phyloP scores from a whole-genome alignment of 2,113 vertebrate species.

The Ageneiosus marmoratus region DNA sequence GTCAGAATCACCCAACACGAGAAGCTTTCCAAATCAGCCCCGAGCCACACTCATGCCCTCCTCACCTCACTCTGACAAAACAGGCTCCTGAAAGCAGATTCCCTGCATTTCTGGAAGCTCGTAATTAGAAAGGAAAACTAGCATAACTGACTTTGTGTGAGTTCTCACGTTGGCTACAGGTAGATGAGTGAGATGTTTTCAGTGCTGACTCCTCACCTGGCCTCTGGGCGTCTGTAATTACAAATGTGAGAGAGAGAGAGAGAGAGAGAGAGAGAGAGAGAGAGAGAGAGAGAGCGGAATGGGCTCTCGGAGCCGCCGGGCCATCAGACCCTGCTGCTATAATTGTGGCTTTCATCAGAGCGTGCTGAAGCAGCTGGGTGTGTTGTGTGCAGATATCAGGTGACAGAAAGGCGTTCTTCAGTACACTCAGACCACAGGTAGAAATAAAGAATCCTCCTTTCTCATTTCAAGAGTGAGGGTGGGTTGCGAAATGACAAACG shows the following conservation, averaged over 20 bases:
- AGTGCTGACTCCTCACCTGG: slow-evolving; percentile 84
- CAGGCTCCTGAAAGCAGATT: slow-evolving; percentile 72
- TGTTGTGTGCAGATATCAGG: slow-evolving; percentile 79
- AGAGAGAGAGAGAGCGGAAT: slow-evolving; percentile 79
- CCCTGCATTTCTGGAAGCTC: slow-evolving; percentile 78
- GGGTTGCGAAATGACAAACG: slow-evolving; percentile 67
- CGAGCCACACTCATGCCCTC: slow-evolving; percentile 37
- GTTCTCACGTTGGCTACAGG: slow-evolving; percentile 74
- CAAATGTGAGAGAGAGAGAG: slow-evolving; percentile 84
- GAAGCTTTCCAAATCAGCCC: slow-evolving; percentile 18
- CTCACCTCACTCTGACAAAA: slow-evolving; percentile 63
- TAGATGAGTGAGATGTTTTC: slow-evolving; percentile 86
- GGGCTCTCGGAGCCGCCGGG: slow-evolving; percentile 73
- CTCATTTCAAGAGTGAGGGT: slow-evolving; percentile 65
- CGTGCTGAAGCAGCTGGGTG: slow-evolving; percentile 78
- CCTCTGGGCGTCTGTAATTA: slow-evolving; percentile 84
- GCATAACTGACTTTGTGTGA: slow-evolving; percentile 61
- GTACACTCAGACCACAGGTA: slow-evolving; percentile 52
- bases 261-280: slow-evolving; percentile 50
- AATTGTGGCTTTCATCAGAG: slow-evolving; percentile 86
- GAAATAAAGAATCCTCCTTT: slow-evolving; percentile 57
- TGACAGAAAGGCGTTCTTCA: slow-evolving; percentile 68
- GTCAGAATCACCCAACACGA: slow-evolving; percentile 4
- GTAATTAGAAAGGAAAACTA: slow-evolving; percentile 81
- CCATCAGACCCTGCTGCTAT: slow-evolving; percentile 77